Percentiles rank a stretch among this genome's conserved stretches.
phyloP scores from a whole-genome alignment of 2,113 vertebrate genomes.

The Regulus satrapa region DNA sequence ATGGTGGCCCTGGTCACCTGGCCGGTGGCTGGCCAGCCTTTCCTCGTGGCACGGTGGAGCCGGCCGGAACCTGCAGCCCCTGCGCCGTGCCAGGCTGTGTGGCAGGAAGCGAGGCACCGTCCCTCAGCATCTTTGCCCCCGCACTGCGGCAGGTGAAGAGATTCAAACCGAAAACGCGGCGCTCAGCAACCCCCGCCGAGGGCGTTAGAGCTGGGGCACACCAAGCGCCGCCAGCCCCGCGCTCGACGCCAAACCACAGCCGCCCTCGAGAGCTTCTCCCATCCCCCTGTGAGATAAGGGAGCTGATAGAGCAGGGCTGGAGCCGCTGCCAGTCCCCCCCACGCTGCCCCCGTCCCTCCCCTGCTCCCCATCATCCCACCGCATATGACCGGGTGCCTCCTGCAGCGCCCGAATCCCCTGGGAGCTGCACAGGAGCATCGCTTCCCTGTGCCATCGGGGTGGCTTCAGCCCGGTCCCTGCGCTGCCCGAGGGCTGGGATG shows the following conservation, averaged over 20 bases:
- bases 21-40: background rate
- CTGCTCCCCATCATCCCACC: background rate
- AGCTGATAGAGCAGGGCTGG: background rate
- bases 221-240: background rate
- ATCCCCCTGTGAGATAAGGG: conserved; percentile 10
- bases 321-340: background rate
- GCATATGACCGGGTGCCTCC: background rate
- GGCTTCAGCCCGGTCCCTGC: fast-evolving
- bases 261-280: background rate
- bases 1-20: background rate
- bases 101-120: background rate
- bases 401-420: fast-evolving
- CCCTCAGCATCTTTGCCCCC: background rate
- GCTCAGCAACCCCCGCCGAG: background rate
- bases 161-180: background rate
- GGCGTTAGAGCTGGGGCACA: background rate
- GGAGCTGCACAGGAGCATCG: background rate
- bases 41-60: background rate
- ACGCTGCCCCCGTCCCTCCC: background rate
- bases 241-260: conserved; percentile 40
- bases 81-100: background rate
- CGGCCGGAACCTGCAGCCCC: background rate
- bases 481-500: fast-evolving
- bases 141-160: background rate
- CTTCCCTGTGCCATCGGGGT: fast-evolving